Percentiles rank a stretch among this genome's conserved stretches.
phyloP scores from a whole-genome alignment of 2,888 invertebrate species.

The Miltochrista miniata region DNA sequence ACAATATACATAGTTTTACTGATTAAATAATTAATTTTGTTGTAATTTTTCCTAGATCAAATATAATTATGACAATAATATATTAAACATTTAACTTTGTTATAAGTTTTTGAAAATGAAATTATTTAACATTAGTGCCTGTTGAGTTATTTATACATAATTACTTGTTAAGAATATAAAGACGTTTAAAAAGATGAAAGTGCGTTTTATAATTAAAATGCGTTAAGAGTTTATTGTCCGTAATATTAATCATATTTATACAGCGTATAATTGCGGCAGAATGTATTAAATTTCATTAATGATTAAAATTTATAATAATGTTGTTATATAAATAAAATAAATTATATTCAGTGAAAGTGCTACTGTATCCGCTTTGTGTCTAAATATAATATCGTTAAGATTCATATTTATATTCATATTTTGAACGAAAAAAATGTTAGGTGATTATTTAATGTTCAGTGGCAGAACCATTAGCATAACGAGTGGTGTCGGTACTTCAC shows the following conservation, averaged over 20 bases:
- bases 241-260: not conserved
- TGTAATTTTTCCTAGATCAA: too few relatives aligned
- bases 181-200: not conserved
- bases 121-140: not conserved
- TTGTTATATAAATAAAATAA: not conserved
- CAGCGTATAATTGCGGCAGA: not conserved
- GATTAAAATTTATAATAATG: not conserved
- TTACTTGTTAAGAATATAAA: not conserved
- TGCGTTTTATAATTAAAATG: not conserved
- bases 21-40: too few relatives aligned
- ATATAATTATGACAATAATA: too few relatives aligned
- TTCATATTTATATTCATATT: not conserved
- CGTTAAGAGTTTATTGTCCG: not conserved
- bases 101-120: too few relatives aligned
- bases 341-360: not conserved
- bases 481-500: not conserved
- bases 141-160: not conserved
- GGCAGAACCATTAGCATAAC: not conserved
- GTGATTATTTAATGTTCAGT: not conserved
- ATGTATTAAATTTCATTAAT: not conserved
- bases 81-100: too few relatives aligned
- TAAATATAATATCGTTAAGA: not conserved
- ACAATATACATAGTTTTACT: too few relatives aligned
- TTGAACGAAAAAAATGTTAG: not conserved
- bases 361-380: not conserved